Evolutionary conservation across 2,113 vertebrate species (phyloP).

Genomic region (Hippopotamus amphibius): DNA sequence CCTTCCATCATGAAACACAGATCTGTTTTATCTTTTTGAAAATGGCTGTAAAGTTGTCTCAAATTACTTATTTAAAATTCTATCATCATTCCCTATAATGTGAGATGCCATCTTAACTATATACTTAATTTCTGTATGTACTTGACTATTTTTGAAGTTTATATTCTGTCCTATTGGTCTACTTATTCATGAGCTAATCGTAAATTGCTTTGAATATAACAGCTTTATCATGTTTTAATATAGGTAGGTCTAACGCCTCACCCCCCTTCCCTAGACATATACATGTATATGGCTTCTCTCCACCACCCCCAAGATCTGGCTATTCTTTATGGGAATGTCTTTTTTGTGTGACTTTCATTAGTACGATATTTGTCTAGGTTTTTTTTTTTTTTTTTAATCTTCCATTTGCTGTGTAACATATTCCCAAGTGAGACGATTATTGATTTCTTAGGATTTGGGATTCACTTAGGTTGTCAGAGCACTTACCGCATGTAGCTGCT

Average conservation of each 20-base stretch:
- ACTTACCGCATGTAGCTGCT: conserved; percentile 91
- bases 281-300: neutral
- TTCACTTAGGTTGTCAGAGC: conserved; percentile 95
- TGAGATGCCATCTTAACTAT: neutral
- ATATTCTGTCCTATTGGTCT: neutral
- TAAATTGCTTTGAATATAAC: neutral
- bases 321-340: neutral
- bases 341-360: neutral
- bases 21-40: neutral
- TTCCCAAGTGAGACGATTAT: conserved; percentile 90
- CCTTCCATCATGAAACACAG: neutral
- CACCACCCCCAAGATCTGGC: neutral
- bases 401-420: conserved; percentile 83
- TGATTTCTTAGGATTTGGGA: conserved; percentile 93
- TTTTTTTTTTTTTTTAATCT: neutral
- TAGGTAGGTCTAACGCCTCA: neutral
- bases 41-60: neutral
- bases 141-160: neutral
- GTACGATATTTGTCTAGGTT: neutral
- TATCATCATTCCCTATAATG: neutral
- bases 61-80: neutral
- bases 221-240: neutral
- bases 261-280: neutral
- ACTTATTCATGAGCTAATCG: neutral
- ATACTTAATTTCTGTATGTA: neutral